These are phyloP conservation scores for Phaedon cochleariae DNA, from an alignment of 2,888 invertebrate genomes.

Conservation along the genomic window DNA sequence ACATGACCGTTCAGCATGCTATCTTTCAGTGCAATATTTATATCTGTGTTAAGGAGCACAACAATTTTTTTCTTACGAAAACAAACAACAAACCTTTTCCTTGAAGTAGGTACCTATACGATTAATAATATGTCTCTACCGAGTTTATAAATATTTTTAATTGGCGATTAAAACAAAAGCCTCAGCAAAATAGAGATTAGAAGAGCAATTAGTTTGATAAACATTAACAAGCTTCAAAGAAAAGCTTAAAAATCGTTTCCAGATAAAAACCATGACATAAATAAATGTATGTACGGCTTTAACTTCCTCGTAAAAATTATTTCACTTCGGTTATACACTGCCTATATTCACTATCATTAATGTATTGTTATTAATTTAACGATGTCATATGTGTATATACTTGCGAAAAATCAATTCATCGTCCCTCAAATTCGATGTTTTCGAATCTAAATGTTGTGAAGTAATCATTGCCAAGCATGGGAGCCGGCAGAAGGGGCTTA, in stretches of 20 bases:
- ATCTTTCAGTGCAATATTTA: constrained; percentile 1
- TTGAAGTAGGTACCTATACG: constrained; percentile 17
- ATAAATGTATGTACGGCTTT: too few species aligned
- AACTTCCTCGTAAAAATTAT: not conserved
- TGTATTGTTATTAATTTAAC: too few species aligned
- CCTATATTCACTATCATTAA: too few species aligned
- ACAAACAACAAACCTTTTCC: constrained; percentile 15
- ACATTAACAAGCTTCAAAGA: constrained; percentile 28
- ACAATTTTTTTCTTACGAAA: constrained; percentile 8
- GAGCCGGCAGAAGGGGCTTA: too few species aligned
- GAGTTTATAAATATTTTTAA: constrained; percentile 30
- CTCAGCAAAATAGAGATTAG: constrained; percentile 31
- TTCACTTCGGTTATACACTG: not conserved
- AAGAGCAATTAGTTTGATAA: constrained; percentile 32
- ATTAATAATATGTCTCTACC: constrained; percentile 22
- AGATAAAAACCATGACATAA: constrained; percentile 7
- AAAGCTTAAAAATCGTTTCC: constrained; percentile 18
- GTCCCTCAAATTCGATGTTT: too few species aligned
- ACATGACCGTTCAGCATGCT: not conserved
- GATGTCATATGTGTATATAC: too few species aligned
- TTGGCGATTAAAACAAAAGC: constrained; percentile 26
- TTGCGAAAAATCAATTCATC: too few species aligned
- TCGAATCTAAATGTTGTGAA: too few species aligned
- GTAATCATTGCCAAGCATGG: too few species aligned
- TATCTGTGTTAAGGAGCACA: constrained; percentile 1